Conservation (phyloP, 2,797 vertebrate species). For the Acrossocheilus fasciatus region DNA sequence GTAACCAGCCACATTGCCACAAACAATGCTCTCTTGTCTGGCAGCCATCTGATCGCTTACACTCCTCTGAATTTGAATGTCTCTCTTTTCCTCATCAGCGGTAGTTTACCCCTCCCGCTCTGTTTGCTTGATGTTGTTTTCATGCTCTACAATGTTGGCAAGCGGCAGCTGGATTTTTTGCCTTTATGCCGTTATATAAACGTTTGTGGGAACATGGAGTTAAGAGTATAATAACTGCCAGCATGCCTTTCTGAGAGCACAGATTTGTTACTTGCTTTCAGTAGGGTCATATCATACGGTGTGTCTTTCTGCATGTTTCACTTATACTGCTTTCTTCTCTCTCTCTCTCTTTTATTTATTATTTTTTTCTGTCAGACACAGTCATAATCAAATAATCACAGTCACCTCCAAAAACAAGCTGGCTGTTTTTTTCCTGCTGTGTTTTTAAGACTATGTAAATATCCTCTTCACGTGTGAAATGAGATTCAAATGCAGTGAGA, state of each 20-base stretch:
- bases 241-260: background rate
- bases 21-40: slow-evolving; percentile 48
- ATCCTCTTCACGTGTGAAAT: background rate
- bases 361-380: background rate
- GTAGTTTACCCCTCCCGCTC: background rate
- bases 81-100: slow-evolving; percentile 42
- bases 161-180: background rate
- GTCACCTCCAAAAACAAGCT: background rate
- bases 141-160: slow-evolving; percentile 18
- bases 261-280: background rate
- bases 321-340: background rate
- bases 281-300: background rate
- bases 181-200: background rate
- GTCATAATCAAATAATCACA: background rate
- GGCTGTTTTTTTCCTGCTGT: background rate
- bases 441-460: slow-evolving; percentile 6
- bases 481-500: background rate
- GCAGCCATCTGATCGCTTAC: slow-evolving; percentile 40
- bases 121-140: slow-evolving; percentile 32
- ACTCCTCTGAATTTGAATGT: slow-evolving; percentile 53
- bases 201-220: background rate
- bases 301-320: background rate
- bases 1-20: slow-evolving; percentile 48
- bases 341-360: background rate
- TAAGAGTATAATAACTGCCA: background rate